Base-by-base conservation (phyloP, 2,797 vertebrate genomes). In the Smutsia temminckii region DNA sequence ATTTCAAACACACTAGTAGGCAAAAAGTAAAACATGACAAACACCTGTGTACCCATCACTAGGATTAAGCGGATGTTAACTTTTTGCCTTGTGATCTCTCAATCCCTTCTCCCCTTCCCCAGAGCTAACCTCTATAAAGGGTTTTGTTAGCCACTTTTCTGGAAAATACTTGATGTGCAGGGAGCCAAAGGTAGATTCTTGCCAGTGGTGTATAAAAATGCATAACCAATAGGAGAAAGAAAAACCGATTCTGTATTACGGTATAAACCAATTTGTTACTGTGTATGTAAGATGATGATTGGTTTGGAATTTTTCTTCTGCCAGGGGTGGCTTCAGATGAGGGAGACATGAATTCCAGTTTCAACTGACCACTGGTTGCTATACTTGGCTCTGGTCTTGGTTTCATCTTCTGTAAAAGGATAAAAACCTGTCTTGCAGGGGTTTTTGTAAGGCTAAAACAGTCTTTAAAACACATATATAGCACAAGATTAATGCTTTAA, bases 401-500 rank as follows among this genome's bases (percentile, higher is more conserved):
- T 34, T 77, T 78, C 77, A 46, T 63, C 86, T 91, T 57, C 25
- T 59, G 53, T 88, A 83, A 78, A 81, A 88, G 49, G 55, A 37
- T 81, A 37, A 81, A 87, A 84, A 77, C 37, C 12, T 84, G 37
- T 74, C 27, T 23, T 87, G n/a, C 37, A 51, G 53, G 69, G 9
- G 9, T 29, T 85, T 88, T 80, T 46, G 2, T 10, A 61, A 90
- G 42, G 61, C 34, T 40, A 72, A 90, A 85, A 86, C 20, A 92
- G 27, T 71, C 17, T 78, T 91, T n/a, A 63, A 63, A 83, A 32
- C 3, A 71, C 34, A 61, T 17, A 16, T 37, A 23, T 42, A 57
- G 23, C n/a, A 59, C 18, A 61, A 92, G 17, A 18, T 72, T 59
- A 92, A 92, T 85, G 40, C 40, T 89, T 88, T 94, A 92, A 74